Conservation (phyloP, 37 sponge, comb jelly and placozoan species). For the Beroe ovata region DNA sequence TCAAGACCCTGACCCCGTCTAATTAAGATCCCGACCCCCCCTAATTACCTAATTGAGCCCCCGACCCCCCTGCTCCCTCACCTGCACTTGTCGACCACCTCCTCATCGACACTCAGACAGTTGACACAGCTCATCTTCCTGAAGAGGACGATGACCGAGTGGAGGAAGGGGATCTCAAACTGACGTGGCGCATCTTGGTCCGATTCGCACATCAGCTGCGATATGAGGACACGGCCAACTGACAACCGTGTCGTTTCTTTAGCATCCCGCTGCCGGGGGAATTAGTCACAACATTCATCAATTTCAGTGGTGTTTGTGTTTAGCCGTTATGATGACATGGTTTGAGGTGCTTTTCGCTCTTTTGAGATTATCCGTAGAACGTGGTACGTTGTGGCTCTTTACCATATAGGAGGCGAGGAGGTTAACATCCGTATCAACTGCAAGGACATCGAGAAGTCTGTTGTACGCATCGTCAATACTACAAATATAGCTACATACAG, state of each 20-base stretch:
- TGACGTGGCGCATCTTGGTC: slow-evolving; percentile 21
- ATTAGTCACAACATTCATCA: neutral
- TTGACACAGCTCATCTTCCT: slow-evolving; percentile 6
- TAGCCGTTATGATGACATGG: too few species aligned
- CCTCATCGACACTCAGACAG: slow-evolving; percentile 11
- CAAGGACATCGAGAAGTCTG: neutral
- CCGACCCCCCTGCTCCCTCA: too few species aligned
- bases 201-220: slow-evolving; percentile 3
- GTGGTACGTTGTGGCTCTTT: too few species aligned
- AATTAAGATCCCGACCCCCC: too few species aligned
- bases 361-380: too few species aligned
- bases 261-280: slow-evolving; percentile 9
- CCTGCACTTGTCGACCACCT: slow-evolving; percentile 33
- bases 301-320: too few species aligned
- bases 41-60: too few species aligned
- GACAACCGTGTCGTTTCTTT: neutral
- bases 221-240: neutral
- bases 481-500: neutral
- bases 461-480: slow-evolving; percentile 13
- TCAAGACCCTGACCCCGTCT: too few species aligned
- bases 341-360: too few species aligned
- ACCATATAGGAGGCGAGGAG: slow-evolving; percentile 17
- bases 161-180: slow-evolving; percentile 54
- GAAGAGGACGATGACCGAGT: slow-evolving; percentile 39
- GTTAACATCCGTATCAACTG: neutral